Percentiles rank a stretch among this genome's conserved stretches.
phyloP scores from a whole-genome alignment of 2,113 vertebrate species.

The Scartelaos histophorus region DNA sequence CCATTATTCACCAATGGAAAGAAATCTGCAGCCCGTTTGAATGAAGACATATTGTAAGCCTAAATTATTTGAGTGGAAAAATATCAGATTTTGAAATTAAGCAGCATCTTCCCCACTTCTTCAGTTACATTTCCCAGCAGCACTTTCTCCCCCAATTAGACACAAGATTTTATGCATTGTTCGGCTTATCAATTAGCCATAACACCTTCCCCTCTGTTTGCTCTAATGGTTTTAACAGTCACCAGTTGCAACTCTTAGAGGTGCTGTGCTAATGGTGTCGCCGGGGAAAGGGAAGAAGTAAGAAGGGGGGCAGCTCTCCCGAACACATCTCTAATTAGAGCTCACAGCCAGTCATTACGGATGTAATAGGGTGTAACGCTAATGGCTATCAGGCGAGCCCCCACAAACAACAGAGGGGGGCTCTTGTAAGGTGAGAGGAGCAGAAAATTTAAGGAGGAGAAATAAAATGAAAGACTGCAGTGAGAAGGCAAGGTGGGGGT shows the following conservation, averaged over 20 bases:
- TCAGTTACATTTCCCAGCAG: conserved; percentile 50
- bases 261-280: conserved; percentile 92
- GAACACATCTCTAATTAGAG: conserved; percentile 96
- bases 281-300: conserved; percentile 63
- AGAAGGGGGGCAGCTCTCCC: conserved; percentile 84
- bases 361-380: conserved; percentile 89
- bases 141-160: conserved; percentile 76
- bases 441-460: conserved; percentile 56
- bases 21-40: conserved; percentile 58
- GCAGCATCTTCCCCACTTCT: conserved; percentile 37
- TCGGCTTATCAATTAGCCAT: conserved; percentile 91
- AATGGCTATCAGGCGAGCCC: conserved; percentile 86
- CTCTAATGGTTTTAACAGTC: conserved; percentile 93
- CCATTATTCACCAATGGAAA: conserved; percentile 59
- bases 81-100: conserved; percentile 71
- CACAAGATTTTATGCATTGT: conserved; percentile 81
- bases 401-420: conserved; percentile 75
- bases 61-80: conserved; percentile 69
- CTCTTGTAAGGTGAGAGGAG: conserved; percentile 70
- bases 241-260: conserved; percentile 97
- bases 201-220: conserved; percentile 89
- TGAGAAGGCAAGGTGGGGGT: conserved; percentile 37
- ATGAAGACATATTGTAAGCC: conserved; percentile 68
- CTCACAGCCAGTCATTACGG: conserved; percentile 89
- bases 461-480: conserved; percentile 41